Evolutionary conservation across 2,113 vertebrate species (phyloP), one percentile per base, ranked within the genome.

Genomic region (Verasper variegatus): DNA sequence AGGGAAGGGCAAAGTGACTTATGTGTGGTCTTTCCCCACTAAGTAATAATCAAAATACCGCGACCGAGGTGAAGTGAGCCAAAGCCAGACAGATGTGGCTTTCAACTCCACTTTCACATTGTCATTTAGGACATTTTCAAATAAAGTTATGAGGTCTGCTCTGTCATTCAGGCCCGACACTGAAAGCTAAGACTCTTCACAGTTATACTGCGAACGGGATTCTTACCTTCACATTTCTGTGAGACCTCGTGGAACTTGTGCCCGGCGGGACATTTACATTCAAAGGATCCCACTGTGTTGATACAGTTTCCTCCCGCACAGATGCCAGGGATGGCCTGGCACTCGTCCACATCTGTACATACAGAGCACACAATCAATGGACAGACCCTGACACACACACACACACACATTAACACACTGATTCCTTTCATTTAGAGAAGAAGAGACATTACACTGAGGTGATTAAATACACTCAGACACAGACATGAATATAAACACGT

Each of bases 241-340:
- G 96, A 96, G 90, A 97, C 89, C 94, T 99, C 97, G 88, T 97
- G 97, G 96, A 99, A 98, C 92, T 95, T 96, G 95, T 99, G 98
- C 93, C 98, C 98, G 93, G 97, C 97, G 75, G 98, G 97, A 92
- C 98, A 99, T 93, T 96, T 99, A 93, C 98, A 99, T 94, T 99
- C 97, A 88, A 99, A 99, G 92, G 98, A 99, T 88, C 98, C 98
- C 82, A 99, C 97, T 54, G 98, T 99, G 95, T 99, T 99, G 95
- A 99, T 96, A 87, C 98, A 99, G 95, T 97, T 97, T 95, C 98
- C 98, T 83, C 98, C 98, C 84, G 98, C 96, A 95, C 98, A 99
- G 92, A 98, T 95, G 77, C 97, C 98, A 88, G 98, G 98, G 93
- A 99, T 99, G 88, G 97, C 98, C 93, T 99, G 97, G 95, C 98